A percentile compares a stretch with the other conserved stretches of the same genome.
phyloP scores from a whole-genome alignment of 2,888 invertebrate species.

The Craniophora ligustri region DNA sequence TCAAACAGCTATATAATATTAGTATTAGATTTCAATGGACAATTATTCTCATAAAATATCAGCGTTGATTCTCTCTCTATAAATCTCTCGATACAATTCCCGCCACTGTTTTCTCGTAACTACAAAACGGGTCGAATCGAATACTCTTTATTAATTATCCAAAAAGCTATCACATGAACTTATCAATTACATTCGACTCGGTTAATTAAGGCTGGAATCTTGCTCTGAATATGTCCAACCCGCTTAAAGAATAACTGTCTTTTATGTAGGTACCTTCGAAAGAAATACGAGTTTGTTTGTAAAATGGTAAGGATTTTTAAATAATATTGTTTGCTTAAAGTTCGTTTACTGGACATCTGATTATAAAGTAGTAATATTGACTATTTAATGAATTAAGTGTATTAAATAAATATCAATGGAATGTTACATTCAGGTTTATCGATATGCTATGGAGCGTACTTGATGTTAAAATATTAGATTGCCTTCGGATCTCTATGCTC shows the following conservation, averaged over 20 bases:
- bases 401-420: too few relatives aligned
- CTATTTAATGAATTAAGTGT: too few relatives aligned
- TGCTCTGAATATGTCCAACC: conserved; percentile 42
- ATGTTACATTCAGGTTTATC: too few relatives aligned
- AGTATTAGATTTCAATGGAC: too few relatives aligned
- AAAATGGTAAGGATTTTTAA: conserved; percentile 10
- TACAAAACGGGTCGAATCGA: conserved; percentile 22
- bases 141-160: conserved; percentile 42
- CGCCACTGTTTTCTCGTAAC: conserved; percentile 15
- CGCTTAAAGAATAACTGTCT: conserved; percentile 51
- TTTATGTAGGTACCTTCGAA: conserved; percentile 19
- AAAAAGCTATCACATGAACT: conserved; percentile 54
- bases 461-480: too few relatives aligned
- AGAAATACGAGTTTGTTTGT: conserved; percentile 10
- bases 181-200: conserved; percentile 56
- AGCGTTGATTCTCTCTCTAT: conserved; percentile 16
- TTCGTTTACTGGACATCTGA: too few relatives aligned
- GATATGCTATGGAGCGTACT: too few relatives aligned
- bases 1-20: too few relatives aligned
- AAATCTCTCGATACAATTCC: conserved; percentile 5
- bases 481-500: too few relatives aligned
- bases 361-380: too few relatives aligned
- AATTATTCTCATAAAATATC: too few relatives aligned
- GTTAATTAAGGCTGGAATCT: conserved; percentile 58
- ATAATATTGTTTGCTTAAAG: neutral